phyloP scores from a whole-genome alignment of 1,140 invertebrate genomes.

The Zaprionus vittiger region DNA sequence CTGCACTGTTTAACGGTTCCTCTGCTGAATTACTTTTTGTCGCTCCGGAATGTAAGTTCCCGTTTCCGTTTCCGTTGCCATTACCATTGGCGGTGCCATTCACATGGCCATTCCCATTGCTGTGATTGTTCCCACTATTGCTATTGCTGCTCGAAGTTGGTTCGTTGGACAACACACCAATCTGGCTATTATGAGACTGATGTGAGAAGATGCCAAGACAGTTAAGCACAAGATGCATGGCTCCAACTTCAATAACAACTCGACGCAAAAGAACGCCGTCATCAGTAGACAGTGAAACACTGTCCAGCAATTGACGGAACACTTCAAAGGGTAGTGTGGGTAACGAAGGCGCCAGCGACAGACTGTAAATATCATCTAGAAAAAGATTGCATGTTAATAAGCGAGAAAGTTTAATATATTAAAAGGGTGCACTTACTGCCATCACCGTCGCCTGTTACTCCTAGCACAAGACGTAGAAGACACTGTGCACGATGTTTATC shows the following conservation, averaged over 20 bases:
- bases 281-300: constrained; percentile 91
- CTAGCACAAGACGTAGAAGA: constrained; percentile 92
- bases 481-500: constrained; percentile 94
- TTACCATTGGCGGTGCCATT: constrained; percentile 26
- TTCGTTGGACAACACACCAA: constrained; percentile 72
- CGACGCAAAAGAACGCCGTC: constrained; percentile 91
- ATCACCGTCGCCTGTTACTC: constrained; percentile 95
- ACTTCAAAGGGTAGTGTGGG: constrained; percentile 96
- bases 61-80: constrained; percentile 11
- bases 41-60: constrained; percentile 4
- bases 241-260: constrained; percentile 92
- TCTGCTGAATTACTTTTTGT: constrained; percentile 46
- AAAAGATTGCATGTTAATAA: constrained; percentile 7
- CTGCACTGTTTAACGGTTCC: constrained; percentile 43
- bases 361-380: constrained; percentile 90
- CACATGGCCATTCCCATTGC: constrained; percentile 9
- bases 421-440: constrained; percentile 87
- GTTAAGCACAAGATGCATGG: constrained; percentile 92
- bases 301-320: constrained; percentile 91
- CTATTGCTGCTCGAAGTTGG: constrained; percentile 36
- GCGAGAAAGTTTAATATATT: neutral
- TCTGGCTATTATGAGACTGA: constrained; percentile 85
- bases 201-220: constrained; percentile 96
- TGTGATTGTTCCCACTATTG: constrained; percentile 46
- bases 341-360: constrained; percentile 89